These are phyloP conservation scores for Nomada ferruginata DNA, from an alignment of 2,888 invertebrate species.

Conservation along the genomic window DNA sequence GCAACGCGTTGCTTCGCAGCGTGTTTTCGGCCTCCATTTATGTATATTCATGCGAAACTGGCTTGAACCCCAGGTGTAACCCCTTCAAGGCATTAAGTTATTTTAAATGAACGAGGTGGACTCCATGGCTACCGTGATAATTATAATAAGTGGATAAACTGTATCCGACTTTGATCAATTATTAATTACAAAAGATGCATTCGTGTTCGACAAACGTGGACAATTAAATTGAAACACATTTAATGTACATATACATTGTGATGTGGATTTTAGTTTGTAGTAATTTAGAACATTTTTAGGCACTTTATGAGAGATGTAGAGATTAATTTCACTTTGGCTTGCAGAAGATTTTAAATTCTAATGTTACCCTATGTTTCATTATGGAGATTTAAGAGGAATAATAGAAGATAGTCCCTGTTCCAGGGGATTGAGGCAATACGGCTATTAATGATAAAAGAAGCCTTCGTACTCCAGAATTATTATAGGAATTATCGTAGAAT, in stretches of 20 bases:
- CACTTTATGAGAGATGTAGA: no score
- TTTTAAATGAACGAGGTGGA: constrained; percentile 12
- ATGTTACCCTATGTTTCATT: no score
- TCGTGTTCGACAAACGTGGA: neutral
- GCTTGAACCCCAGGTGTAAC: neutral
- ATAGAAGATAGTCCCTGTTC: no score
- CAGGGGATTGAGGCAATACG: no score
- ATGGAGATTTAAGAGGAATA: no score
- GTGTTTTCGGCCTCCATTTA: neutral
- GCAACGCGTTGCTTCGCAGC: neutral
- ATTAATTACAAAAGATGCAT: neutral
- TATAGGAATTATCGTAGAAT: no score
- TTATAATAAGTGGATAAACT: neutral
- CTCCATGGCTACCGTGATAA: neutral
- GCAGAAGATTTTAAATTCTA: no score
- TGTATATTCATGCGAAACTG: neutral
- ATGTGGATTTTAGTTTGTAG: neutral
- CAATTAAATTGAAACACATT: neutral
- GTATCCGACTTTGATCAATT: neutral
- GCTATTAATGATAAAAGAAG: no score
- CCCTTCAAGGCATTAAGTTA: neutral
- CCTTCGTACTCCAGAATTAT: no score
- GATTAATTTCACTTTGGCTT: no score
- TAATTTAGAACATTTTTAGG: neutral
- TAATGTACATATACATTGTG: neutral